phyloP scores from a whole-genome alignment of 1,140 invertebrate species.

The Sycophaga agraensis region DNA sequence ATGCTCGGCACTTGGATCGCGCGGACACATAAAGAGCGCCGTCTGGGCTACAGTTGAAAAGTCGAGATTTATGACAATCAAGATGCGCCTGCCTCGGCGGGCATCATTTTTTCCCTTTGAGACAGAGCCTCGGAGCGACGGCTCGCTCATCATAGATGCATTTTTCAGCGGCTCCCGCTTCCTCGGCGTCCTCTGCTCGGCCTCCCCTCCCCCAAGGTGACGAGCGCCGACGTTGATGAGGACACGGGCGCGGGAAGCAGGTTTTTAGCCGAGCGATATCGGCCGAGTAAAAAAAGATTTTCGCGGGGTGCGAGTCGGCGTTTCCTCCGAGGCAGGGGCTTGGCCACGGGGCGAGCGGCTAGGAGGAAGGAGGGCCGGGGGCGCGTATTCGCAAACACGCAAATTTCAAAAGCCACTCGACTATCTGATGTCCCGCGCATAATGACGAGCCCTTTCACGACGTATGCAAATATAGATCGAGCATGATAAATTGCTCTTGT shows the following conservation, averaged over 20 bases:
- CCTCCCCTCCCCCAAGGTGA: conserved; percentile 1
- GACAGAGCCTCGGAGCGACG: too few relatives aligned
- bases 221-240: conserved; percentile 14
- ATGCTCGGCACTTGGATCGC: background rate
- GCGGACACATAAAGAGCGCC: background rate
- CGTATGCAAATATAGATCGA: conserved; percentile 60
- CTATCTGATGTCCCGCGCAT: conserved; percentile 55
- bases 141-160: conserved; percentile 1
- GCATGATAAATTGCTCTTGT: conserved; percentile 60
- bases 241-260: conserved; percentile 18
- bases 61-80: conserved; percentile 27
- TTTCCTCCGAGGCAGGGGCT: too few relatives aligned
- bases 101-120: background rate
- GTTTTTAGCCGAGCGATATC: conserved; percentile 29
- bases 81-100: too few relatives aligned
- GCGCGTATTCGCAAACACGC: conserved; percentile 57
- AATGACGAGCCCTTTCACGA: conserved; percentile 55
- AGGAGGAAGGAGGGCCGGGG: conserved; percentile 8
- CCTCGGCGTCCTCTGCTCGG: background rate
- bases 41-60: conserved; percentile 1
- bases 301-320: too few relatives aligned
- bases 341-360: background rate
- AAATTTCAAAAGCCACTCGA: conserved; percentile 58
- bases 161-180: conserved; percentile 7
- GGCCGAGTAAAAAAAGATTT: too few relatives aligned